Evolutionary conservation across 2,113 vertebrate species (phyloP).

Genomic region (Beaufortia kweichowensis): DNA sequence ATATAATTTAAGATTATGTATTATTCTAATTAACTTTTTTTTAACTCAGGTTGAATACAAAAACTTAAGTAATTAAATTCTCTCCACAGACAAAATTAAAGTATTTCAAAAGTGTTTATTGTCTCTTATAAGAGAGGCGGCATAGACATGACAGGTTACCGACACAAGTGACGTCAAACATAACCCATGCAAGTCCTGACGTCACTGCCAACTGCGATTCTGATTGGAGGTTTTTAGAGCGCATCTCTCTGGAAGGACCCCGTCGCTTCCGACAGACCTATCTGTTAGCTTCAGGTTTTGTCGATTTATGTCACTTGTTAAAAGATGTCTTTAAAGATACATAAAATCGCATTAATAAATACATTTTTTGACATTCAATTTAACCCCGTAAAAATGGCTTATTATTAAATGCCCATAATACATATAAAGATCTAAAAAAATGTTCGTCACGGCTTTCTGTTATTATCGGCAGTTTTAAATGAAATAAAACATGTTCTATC

Average conservation of each 20-base stretch:
- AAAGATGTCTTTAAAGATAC: background rate
- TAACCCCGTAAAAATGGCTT: too few relatives aligned
- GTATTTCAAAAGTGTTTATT: background rate
- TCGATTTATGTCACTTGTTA: background rate
- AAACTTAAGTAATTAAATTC: background rate
- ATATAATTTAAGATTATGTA: background rate
- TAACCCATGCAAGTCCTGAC: slow-evolving; percentile 21
- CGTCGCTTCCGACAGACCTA: slow-evolving; percentile 28
- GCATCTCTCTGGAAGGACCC: slow-evolving; percentile 58
- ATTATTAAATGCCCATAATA: too few relatives aligned
- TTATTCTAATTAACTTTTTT: background rate
- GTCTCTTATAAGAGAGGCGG: background rate
- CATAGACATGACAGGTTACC: slow-evolving; percentile 25
- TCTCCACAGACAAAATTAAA: background rate
- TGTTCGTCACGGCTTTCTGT: background rate
- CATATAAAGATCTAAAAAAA: too few relatives aligned
- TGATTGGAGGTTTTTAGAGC: slow-evolving; percentile 42
- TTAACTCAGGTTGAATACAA: background rate
- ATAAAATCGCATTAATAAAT: background rate
- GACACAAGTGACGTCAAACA: slow-evolving; percentile 25
- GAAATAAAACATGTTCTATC: background rate
- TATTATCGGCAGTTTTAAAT: background rate
- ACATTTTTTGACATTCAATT: background rate
- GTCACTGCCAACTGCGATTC: slow-evolving; percentile 8
- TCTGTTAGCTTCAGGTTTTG: background rate